Percentiles rank a stretch among this genome's conserved stretches.
These are phyloP conservation scores for Dusona sp. DNA, from an alignment of 2,888 invertebrate genomes.

Conservation along the genomic window DNA sequence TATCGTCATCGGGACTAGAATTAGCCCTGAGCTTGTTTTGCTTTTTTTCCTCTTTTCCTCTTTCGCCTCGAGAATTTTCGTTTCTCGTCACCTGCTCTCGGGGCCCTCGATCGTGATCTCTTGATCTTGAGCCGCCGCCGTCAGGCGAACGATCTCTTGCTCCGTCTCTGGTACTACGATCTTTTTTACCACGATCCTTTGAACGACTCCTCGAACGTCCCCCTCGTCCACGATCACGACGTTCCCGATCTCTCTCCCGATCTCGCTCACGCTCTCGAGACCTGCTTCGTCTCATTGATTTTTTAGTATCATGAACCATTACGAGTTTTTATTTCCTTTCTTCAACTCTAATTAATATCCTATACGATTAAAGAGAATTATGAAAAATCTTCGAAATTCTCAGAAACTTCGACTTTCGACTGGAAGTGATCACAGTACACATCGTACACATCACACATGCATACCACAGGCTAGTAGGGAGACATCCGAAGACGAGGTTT, in stretches of 20 bases:
- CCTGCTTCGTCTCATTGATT: conserved; percentile 85
- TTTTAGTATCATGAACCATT: conserved; percentile 85
- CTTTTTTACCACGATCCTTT: conserved; percentile 76
- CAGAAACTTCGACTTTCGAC: too few relatives aligned
- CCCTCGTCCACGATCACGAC: conserved; percentile 81
- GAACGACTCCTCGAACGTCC: conserved; percentile 81
- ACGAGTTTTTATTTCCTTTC: background rate
- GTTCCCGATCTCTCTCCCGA: conserved; percentile 84
- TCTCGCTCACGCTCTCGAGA: conserved; percentile 84
- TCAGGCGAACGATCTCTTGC: conserved; percentile 77
- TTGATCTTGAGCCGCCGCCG: conserved; percentile 76
- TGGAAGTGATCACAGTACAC: too few relatives aligned
- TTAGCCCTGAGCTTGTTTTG: conserved; percentile 82
- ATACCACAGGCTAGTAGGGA: too few relatives aligned
- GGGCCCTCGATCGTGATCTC: conserved; percentile 80
- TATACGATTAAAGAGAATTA: too few relatives aligned
- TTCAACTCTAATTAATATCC: background rate
- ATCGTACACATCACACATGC: too few relatives aligned
- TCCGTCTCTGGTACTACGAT: conserved; percentile 74
- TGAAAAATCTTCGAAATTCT: too few relatives aligned
- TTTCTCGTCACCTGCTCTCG: conserved; percentile 73
- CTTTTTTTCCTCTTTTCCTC: conserved; percentile 82
- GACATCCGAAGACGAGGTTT: too few relatives aligned
- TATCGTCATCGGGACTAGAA: conserved; percentile 78
- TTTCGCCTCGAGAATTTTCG: conserved; percentile 74